Base-by-base conservation (phyloP, 2,797 vertebrate genomes). In the Phoeniculus purpureus region DNA sequence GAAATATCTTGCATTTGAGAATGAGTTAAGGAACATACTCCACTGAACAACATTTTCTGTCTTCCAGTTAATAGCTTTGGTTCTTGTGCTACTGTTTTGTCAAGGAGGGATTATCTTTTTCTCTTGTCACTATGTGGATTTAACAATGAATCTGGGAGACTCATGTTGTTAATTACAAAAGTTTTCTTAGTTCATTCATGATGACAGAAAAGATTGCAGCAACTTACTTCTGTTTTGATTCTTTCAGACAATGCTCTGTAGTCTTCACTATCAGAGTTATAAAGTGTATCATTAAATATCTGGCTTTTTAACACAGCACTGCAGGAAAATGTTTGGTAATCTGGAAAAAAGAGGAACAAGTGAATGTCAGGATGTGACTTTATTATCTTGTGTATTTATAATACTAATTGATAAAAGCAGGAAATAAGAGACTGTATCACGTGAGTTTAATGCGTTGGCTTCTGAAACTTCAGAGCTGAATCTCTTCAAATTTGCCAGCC, bases 321-420 rank as follows among this genome's bases (percentile, higher is more conserved):
- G 76, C 92, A 94, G 58, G 59, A 10, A 92, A 97, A 89, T 37
- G 89, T 40, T 95, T 96, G 94, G 23, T 85, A 82, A 67, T 76
- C 97, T 97, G 92, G 18, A 18, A 27, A 55, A 26, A 34, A 70
- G 56, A 81, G 47, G 50, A 31, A 6, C 29, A 6, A 34, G 16
- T 27, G 7, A 67, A 55, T 80, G 20, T 17, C 29, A 79, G 21
- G n/a, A 43, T 48, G 16, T 25, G 23, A 48, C 15, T 55, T 45
- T 48, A 19, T 52, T 60, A 50, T 72, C 22, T 70, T 9, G 17
- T 34, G 14, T 26, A 13, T 82, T 91, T 58, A 26, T 79, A 64
- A 62, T 21, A 18, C 7, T 21, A n/a, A 81, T 65, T 47, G 11
- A 72, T 75, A 56, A 71, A 85, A 55, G 1, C 5, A 32, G 32